Evolutionary conservation across 2,888 invertebrate species (phyloP), one percentile per base, ranked within the genome.

Genomic region (Drosophila atroscutellata): DNA sequence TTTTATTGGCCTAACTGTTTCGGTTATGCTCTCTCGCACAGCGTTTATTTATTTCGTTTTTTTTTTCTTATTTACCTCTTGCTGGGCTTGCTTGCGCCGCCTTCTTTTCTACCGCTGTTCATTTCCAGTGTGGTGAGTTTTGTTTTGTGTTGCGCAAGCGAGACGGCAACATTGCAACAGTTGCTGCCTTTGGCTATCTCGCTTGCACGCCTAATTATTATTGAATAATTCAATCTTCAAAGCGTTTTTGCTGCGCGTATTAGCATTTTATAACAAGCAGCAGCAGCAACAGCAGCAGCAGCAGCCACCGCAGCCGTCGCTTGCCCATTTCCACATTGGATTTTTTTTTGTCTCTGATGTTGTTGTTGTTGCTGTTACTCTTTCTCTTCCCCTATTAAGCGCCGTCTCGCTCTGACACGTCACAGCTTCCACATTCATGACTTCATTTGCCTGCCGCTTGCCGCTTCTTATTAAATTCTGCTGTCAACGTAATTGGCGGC

Each of bases 241-340:
- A 86, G 86, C 85, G 75, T 77, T 86, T 88, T 90, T 86, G 86
- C 82, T 89, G 87, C 89, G 85, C 86, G 90, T 86, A 86, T 86
- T 87, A 87, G 86, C 86, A 87, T 87, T 87, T 90, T 87, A 90
- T 87, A 87, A 87, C 90, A 87, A 87, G 89, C 87, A 80, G 89
- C 80, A 74, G 75, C 83, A 55, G 69, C 62, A 50, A 34, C 47
- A 45, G 50, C 66, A 64, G 62, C 59, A 13, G 58, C 58, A 30
- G 62, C 66, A 63, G 67, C 52, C 49, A 62, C 62, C 63, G 64
- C 63, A 56, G 54, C 70, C 75, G 76, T 67, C 71, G 77, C 85
- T 75, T 68, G 77, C 70, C 58, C 80, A 72, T 67, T 85, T 89
- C 86, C 76, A 85, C 86, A 74, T 72, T 68, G 75, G 61, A 58